These are phyloP conservation scores for Emydoidea blandingii DNA, from an alignment of 2,797 vertebrate species.

Conservation along the genomic window DNA sequence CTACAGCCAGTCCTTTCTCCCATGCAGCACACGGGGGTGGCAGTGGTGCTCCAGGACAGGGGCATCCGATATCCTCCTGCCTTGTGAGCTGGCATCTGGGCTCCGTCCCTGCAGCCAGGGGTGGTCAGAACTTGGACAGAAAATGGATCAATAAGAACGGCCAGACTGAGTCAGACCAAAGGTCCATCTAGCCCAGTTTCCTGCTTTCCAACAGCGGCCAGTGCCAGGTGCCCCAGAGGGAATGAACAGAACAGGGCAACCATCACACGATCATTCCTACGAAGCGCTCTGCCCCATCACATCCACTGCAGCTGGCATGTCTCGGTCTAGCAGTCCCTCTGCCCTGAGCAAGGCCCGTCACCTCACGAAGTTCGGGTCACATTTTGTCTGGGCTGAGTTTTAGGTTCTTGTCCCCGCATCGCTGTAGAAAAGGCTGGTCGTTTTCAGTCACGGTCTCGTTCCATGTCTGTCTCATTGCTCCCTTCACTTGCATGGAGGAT, in stretches of 20 bases:
- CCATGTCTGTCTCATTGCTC: accelerated
- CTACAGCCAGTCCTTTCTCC: too few species aligned
- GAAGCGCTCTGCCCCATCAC: not conserved
- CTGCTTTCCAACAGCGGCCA: too few species aligned
- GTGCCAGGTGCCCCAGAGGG: too few species aligned
- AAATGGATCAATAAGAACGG: not conserved
- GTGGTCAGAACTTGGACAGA: not conserved
- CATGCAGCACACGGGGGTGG: too few species aligned
- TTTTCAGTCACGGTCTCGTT: not conserved
- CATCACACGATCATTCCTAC: not conserved
- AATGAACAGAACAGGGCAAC: too few species aligned
- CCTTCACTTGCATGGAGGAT: too few species aligned
- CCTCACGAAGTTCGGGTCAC: not conserved
- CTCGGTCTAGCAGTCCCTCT: not conserved
- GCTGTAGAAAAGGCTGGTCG: not conserved
- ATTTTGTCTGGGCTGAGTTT: not conserved
- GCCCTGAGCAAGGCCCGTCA: not conserved
- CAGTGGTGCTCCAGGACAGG: too few species aligned
- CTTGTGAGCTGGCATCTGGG: too few species aligned
- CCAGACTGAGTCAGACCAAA: too few species aligned
- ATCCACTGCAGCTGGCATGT: not conserved
- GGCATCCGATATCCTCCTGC: not conserved
- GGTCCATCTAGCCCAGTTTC: too few species aligned
- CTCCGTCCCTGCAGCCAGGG: not conserved
- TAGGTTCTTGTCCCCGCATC: not conserved